A percentile compares a stretch with the other conserved stretches of the same genome.
These are phyloP conservation scores for Vultur gryphus DNA, from an alignment of 2,797 vertebrate genomes.

Conservation along the genomic window DNA sequence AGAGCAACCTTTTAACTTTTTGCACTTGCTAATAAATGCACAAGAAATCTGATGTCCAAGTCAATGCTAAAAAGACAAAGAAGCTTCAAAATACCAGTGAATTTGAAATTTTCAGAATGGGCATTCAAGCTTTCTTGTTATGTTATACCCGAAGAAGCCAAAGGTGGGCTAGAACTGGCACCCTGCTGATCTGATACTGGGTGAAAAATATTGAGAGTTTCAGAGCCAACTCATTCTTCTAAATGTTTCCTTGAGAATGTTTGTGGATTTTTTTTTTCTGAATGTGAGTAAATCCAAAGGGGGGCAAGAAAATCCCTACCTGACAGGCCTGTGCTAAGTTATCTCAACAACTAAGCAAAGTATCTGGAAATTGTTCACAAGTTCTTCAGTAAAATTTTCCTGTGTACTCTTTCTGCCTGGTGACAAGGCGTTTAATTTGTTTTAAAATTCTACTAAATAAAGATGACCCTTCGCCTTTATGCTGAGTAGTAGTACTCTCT, in stretches of 20 bases:
- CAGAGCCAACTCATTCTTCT: background rate
- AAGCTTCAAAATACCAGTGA: background rate
- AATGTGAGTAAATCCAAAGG: background rate
- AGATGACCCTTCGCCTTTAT: background rate
- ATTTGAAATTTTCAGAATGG: background rate
- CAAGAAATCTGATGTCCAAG: background rate
- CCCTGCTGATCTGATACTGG: background rate
- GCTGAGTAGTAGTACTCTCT: background rate
- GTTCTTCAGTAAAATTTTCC: background rate
- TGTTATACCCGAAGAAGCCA: background rate
- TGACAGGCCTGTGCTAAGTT: background rate
- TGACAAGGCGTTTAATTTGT: background rate
- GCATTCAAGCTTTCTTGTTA: background rate
- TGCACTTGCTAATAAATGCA: background rate
- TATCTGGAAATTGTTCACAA: background rate
- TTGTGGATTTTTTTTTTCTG: background rate
- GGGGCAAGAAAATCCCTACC: background rate
- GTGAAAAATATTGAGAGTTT: background rate
- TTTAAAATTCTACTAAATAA: background rate
- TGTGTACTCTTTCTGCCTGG: background rate
- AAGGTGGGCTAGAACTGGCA: background rate
- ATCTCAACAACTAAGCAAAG: background rate
- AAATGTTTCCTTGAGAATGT: background rate
- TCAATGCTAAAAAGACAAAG: background rate
- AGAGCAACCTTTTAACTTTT: background rate